These are phyloP conservation scores for Telmatochromis brachygnathus DNA, from an alignment of 2,113 vertebrate species.

Conservation along the genomic window DNA sequence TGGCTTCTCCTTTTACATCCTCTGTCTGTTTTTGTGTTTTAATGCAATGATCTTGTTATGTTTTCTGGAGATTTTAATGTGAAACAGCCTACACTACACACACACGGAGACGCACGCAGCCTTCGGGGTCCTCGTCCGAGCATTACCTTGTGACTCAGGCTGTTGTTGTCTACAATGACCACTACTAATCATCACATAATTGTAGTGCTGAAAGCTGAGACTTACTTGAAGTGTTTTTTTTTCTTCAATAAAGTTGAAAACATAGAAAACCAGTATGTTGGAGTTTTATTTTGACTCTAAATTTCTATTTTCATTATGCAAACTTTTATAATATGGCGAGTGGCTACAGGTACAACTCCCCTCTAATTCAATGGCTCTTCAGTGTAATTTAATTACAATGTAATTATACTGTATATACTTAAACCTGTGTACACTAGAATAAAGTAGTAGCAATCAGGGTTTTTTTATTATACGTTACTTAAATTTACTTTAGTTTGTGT, in stretches of 20 bases:
- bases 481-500: neutral
- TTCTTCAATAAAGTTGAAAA: slow-evolving; percentile 73
- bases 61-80: slow-evolving; percentile 62
- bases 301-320: neutral
- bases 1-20: neutral
- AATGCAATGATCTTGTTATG: slow-evolving; percentile 35
- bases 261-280: neutral
- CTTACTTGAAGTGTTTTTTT: slow-evolving; percentile 62
- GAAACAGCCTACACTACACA: slow-evolving; percentile 40
- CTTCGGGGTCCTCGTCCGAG: slow-evolving; percentile 4
- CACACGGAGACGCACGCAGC: neutral
- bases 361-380: neutral
- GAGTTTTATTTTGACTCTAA: neutral
- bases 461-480: neutral
- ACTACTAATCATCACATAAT: slow-evolving; percentile 58
- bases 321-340: neutral
- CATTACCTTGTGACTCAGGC: slow-evolving; percentile 21
- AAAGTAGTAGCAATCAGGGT: neutral
- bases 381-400: neutral
- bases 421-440: neutral
- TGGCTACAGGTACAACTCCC: neutral
- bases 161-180: slow-evolving; percentile 50
- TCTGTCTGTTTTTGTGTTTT: slow-evolving; percentile 30
- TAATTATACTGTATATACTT: neutral
- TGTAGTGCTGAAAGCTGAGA: slow-evolving; percentile 61